Evolutionary conservation across 2,797 vertebrate genomes (phyloP).

Genomic region (Urosaurus nigricauda): DNA sequence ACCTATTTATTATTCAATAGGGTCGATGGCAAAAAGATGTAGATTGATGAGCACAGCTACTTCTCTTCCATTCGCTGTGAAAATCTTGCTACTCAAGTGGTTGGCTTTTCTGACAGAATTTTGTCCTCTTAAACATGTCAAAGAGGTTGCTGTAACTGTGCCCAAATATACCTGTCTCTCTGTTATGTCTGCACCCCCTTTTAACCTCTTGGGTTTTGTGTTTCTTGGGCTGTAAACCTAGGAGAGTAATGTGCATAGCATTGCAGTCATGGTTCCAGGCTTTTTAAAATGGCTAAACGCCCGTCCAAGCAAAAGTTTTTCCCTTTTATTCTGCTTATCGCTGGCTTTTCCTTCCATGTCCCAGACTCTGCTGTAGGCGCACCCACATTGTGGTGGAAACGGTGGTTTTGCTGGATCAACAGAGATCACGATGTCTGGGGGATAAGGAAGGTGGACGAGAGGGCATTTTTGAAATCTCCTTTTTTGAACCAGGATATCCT

Average conservation of each 20-base stretch:
- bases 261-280: not conserved
- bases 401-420: conserved; percentile 56
- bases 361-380: not conserved
- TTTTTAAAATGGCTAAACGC: not conserved
- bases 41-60: not conserved
- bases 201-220: not conserved
- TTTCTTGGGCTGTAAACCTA: not conserved
- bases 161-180: not conserved
- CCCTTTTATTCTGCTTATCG: conserved; percentile 43
- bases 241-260: not conserved
- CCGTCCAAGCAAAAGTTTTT: conserved; percentile 37
- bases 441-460: conserved; percentile 43
- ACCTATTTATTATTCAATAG: not conserved
- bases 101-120: not conserved
- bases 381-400: conserved; percentile 17
- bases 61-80: not conserved
- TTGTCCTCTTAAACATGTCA: not conserved
- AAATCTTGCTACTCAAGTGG: not conserved
- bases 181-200: not conserved
- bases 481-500: conserved; percentile 78
- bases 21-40: not conserved
- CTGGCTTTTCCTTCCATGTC: not conserved
- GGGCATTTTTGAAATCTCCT: conserved; percentile 68
- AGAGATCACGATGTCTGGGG: conserved; percentile 60
- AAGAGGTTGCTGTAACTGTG: too few species aligned